Percentiles rank a stretch among this genome's conserved stretches.
phyloP scores from a whole-genome alignment of 2,797 vertebrate species.

The Selene dorsalis region DNA sequence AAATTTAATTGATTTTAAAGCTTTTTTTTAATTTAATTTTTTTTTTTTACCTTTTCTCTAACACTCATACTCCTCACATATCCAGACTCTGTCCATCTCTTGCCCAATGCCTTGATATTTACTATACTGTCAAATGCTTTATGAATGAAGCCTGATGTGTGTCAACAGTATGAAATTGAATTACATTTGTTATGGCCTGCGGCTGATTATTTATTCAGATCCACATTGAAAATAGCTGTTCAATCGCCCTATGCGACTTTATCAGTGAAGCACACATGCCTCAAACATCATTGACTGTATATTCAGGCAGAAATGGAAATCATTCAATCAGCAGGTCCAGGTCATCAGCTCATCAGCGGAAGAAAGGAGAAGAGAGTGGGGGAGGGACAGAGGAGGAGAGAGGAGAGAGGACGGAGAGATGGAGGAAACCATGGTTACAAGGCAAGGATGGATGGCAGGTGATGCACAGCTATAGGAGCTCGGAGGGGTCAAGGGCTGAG shows the following conservation, averaged over 20 bases:
- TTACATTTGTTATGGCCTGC: neutral
- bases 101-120: too few species aligned
- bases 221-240: neutral
- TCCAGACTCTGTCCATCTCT: neutral
- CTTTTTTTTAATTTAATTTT: too few species aligned
- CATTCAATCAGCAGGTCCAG: conserved; percentile 49
- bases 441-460: conserved; percentile 56
- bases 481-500: conserved; percentile 16
- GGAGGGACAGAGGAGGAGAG: conserved; percentile 60
- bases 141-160: neutral
- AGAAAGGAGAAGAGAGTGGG: conserved; percentile 56
- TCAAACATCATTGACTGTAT: conserved; percentile 3
- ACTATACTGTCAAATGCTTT: conserved; percentile 4
- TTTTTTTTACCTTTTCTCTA: neutral
- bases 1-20: neutral
- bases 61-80: neutral
- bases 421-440: conserved; percentile 76
- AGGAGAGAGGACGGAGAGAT: conserved; percentile 63
- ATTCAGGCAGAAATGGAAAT: conserved; percentile 58
- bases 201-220: neutral
- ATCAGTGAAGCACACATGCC: conserved; percentile 21
- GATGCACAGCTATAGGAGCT: conserved; percentile 37
- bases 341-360: conserved; percentile 67
- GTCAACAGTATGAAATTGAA: conserved; percentile 7
- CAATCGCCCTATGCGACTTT: neutral